Conservation (phyloP, 2,797 vertebrate species). For the Catharus ustulatus region DNA sequence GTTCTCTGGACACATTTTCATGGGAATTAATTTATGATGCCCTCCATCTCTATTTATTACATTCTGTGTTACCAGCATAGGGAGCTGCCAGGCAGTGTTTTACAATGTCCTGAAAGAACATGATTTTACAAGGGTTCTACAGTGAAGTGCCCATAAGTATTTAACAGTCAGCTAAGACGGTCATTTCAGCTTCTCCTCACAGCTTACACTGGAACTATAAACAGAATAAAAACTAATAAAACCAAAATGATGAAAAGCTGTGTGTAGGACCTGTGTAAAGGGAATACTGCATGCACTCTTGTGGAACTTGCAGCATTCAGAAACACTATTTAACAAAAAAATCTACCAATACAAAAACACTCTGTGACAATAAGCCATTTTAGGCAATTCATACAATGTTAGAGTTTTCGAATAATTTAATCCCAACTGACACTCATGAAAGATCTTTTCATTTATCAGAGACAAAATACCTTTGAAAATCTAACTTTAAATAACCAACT, state of each 20-base stretch:
- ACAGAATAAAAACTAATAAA: slow-evolving; percentile 52
- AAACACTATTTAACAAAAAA: not conserved
- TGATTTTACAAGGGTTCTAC: not conserved
- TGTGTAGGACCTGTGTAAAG: not conserved
- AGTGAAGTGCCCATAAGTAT: not conserved
- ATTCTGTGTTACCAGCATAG: not conserved
- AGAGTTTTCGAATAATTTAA: not conserved
- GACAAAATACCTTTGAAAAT: not conserved
- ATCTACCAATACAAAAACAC: not conserved
- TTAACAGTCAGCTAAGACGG: slow-evolving; percentile 10
- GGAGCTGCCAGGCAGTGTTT: not conserved
- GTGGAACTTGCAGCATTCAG: not conserved
- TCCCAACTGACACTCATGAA: not conserved
- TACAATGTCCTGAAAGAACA: not conserved
- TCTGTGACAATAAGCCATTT: not conserved
- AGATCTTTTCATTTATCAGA: not conserved
- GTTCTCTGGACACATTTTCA: not conserved
- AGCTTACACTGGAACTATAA: slow-evolving; percentile 21
- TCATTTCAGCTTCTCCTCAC: slow-evolving; percentile 1
- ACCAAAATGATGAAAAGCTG: not conserved
- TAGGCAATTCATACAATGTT: not conserved
- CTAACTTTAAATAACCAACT: not conserved
- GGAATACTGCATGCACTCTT: not conserved
- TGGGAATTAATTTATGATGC: not conserved
- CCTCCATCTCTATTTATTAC: not conserved